phyloP scores from a whole-genome alignment of 2,888 invertebrate genomes.

The Hymenopus coronatus region DNA sequence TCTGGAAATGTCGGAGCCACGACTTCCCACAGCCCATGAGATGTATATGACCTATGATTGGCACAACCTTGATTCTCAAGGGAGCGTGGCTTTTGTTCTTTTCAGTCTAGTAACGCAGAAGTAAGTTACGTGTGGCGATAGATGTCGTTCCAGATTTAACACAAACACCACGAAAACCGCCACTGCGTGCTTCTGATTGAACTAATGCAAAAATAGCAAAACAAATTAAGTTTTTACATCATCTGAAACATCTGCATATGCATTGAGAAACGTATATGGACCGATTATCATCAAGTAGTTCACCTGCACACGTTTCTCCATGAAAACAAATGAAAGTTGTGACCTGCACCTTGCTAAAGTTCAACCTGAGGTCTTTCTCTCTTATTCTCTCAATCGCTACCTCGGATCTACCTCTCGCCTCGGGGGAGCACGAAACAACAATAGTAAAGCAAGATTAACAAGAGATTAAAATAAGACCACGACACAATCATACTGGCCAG shows the following conservation, averaged over 20 bases:
- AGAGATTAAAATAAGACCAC: slow-evolving; percentile 6
- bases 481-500: slow-evolving; percentile 1
- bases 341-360: slow-evolving; percentile 5
- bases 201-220: not conserved
- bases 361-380: not conserved
- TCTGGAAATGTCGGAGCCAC: not conserved
- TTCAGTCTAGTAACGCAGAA: not conserved
- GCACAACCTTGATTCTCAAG: not conserved
- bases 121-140: not conserved
- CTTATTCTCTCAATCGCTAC: not conserved
- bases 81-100: not conserved
- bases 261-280: not conserved
- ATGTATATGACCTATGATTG: not conserved
- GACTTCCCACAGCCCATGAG: not conserved
- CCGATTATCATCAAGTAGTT: not conserved
- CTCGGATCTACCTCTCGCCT: not conserved
- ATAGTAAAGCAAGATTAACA: slow-evolving; percentile 10
- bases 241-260: not conserved
- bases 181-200: not conserved
- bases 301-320: slow-evolving; percentile 3
- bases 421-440: not conserved
- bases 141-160: not conserved
- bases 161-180: not conserved
- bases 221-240: not conserved
- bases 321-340: slow-evolving; percentile 20